Conservation (phyloP, 2,113 vertebrate species). For the Lipotes vexillifer region DNA sequence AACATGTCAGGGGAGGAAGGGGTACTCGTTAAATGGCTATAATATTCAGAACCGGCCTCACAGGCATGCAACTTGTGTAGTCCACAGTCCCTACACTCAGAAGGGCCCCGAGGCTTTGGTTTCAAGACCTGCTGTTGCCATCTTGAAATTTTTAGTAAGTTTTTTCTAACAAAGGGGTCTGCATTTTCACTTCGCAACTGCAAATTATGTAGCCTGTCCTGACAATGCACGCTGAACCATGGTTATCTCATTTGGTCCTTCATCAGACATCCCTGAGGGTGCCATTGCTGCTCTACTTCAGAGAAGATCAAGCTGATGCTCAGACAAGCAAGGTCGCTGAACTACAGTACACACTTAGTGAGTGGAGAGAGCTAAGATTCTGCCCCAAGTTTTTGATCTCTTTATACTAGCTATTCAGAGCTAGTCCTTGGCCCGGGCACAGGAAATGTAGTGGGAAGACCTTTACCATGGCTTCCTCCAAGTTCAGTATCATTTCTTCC, state of each 20-base stretch:
- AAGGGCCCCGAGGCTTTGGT: background rate
- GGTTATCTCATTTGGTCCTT: background rate
- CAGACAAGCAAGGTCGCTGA: background rate
- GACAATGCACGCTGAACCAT: background rate
- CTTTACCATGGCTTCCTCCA: background rate
- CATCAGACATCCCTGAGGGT: background rate
- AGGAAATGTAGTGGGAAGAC: background rate
- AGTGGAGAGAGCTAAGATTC: background rate
- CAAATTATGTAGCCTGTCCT: background rate
- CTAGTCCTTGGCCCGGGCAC: background rate
- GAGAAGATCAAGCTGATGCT: background rate
- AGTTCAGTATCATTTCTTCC: background rate
- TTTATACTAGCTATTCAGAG: background rate
- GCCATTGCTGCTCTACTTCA: background rate
- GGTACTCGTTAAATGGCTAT: background rate
- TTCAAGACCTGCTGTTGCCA: background rate
- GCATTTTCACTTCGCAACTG: background rate
- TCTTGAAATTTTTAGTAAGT: background rate
- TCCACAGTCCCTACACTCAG: background rate
- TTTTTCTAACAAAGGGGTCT: background rate
- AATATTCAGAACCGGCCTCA: background rate
- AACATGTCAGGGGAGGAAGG: background rate
- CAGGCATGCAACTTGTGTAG: accelerated
- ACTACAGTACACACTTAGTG: background rate
- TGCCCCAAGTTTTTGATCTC: background rate